Evolutionary conservation across 2,113 vertebrate species (phyloP).

Genomic region (Petromus typicus): DNA sequence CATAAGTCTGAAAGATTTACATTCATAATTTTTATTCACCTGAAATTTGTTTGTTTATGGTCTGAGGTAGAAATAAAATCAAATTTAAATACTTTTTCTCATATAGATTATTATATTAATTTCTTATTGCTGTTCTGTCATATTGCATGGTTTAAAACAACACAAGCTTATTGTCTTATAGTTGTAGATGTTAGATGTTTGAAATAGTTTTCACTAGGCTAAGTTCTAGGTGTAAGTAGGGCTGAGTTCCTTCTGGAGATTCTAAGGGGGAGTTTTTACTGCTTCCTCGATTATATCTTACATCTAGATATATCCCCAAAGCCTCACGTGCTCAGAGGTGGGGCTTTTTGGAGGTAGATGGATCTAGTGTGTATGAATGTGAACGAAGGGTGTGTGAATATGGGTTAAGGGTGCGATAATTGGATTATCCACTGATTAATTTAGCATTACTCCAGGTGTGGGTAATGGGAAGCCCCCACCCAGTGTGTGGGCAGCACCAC

Average conservation of each 20-base stretch:
- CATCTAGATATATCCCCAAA: too few species aligned
- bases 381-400: too few species aligned
- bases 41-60: not conserved
- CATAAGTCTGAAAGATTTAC: constrained; percentile 3
- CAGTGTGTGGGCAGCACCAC: too few species aligned
- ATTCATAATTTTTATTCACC: not conserved
- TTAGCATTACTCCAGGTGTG: too few species aligned
- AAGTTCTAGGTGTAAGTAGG: not conserved
- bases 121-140: not conserved
- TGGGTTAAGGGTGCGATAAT: too few species aligned
- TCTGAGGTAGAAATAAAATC: not conserved
- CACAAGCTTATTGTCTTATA: not conserved
- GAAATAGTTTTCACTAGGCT: not conserved
- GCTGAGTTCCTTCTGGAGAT: not conserved
- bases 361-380: too few species aligned
- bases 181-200: not conserved
- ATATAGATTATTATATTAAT: not conserved
- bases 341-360: too few species aligned
- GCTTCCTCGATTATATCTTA: not conserved
- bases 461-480: too few species aligned
- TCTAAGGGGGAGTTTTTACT: not conserved
- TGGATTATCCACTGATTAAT: too few species aligned
- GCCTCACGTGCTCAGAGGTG: too few species aligned
- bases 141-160: not conserved
- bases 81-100: constrained; percentile 17